Percentiles rank a stretch among this genome's conserved stretches.
These are phyloP conservation scores for Cancer borealis DNA, from an alignment of 2,888 invertebrate species.

Conservation along the genomic window DNA sequence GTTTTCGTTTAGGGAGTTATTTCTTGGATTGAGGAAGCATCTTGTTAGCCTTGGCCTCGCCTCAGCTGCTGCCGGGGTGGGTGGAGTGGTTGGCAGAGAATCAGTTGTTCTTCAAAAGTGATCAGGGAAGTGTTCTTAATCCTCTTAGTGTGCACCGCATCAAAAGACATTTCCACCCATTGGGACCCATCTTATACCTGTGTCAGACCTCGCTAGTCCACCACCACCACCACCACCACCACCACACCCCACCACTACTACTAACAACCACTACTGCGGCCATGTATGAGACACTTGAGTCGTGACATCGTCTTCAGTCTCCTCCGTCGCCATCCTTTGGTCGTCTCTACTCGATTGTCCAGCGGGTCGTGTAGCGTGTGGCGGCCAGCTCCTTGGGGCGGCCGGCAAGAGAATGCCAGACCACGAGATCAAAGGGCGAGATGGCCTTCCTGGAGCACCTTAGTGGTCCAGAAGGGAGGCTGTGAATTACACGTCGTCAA, in stretches of 20 bases:
- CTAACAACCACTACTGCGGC: neutral
- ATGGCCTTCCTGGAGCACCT: constrained; percentile 17
- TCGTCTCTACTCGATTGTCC: constrained; percentile 31
- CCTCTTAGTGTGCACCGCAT: neutral
- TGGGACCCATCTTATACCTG: neutral
- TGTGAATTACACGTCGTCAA: neutral
- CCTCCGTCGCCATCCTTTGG: constrained; percentile 15
- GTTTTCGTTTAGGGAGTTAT: neutral
- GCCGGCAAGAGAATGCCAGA: neutral
- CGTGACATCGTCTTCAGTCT: neutral
- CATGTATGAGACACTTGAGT: neutral
- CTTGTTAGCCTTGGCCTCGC: neutral
- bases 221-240: neutral
- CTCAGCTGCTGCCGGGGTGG: too few relatives aligned
- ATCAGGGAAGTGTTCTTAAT: neutral
- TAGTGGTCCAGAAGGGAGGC: neutral
- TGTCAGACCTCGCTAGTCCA: neutral
- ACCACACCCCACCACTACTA: neutral
- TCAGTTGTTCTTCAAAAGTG: neutral
- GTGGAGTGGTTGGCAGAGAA: neutral
- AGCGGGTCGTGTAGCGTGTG: constrained; percentile 50
- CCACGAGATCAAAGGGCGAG: constrained; percentile 44
- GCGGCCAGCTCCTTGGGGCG: constrained; percentile 47
- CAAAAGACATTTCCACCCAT: neutral
- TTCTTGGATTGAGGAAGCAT: neutral